Base-by-base conservation (phyloP, 2,888 invertebrate genomes). In the Liopterus haemorrhoidalis region DNA sequence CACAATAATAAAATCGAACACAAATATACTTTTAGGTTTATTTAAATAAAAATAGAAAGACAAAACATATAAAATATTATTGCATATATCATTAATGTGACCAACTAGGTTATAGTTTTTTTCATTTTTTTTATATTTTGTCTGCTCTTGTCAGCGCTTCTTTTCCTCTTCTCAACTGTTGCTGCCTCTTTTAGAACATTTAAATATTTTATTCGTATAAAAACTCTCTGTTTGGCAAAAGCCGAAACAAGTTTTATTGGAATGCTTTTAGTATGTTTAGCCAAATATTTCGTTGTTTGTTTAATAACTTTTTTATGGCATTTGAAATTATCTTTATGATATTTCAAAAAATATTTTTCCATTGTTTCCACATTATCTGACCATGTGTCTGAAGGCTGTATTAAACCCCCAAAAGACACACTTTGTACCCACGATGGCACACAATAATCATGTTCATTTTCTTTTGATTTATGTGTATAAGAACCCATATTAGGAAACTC, bases 401-500 rank as follows among this genome's bases (percentile, higher is more conserved):
- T 49, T 19, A 55, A 38, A 4, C 53, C 52, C 3, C 53, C 54
- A 46, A 47, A 52, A 15, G 49, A 50, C 5, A 51, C 22, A 36
- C 44, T 43, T 21, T 45, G 37, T 19, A 52, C 22, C 53, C 54
- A 55, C 5, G 47, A 41, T 12, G 53, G 52, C 21, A 49, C 18
- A 15, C 2, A 31, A 39, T 50, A 48, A 31, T 12, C 28, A 14
- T 41, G 42, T 39, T 39, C 21, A 19, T 31, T 31, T 33, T 45
- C n/a, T n/a, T n/a, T 16, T 19, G 5, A 22, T 36, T 40, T 39
- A 14, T 47, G 38, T 18, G 46, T 49, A 28, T 49, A 41, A n/a
- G 46, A 31, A 9, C 48, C 52, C 19, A 50, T 22, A 31, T 43
- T 6, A n/a, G 53, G 50, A 41, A 40, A 42, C 8, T 42, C 33